Base-by-base conservation (phyloP, 2,888 invertebrate species). In the Acleris holmiana region DNA sequence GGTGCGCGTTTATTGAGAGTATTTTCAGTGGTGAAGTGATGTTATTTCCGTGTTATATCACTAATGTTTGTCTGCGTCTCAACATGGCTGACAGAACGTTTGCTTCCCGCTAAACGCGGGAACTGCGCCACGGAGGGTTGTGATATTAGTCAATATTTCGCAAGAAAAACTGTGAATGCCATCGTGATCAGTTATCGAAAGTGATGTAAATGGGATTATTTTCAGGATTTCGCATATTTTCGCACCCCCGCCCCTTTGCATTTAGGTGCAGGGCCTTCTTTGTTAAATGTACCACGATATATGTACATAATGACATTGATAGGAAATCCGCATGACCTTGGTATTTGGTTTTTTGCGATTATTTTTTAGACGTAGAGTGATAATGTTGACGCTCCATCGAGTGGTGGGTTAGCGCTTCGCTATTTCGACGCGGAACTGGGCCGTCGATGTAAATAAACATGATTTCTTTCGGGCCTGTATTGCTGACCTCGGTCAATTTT, bases 71-170 rank as follows among this genome's bases (percentile, higher is more conserved):
- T 87, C 88, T 92, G 93, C 93, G 92, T 92, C 93, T 92, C 93
- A 93, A 93, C 91, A 93, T 93, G 93, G 93, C 93, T 93, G 93
- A 93, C 93, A 90, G 91, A 91, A 89, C 89, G 88, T 89, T 91
- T 85, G 92, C 92, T 92, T 91, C 90, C 91, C 91, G 92, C 92
- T 90, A 93, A 93, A 93, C 92, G 93, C 91, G 93, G 93, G 93
- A 93, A 93, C 89, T 91, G 89, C 93, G 92, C 92, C 88, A 89
- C 89, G 86, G 80, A 91, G 91, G 91, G 91, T 85, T 91, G 91
- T 86, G 86, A 82, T 88, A 83, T 74, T 80, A 83, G 83, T 89
- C 82, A 86, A 88, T 83, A 85, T 83, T 87, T 88, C 73, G 74
- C 80, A 81, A 73, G 79, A 73, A 84, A 91, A 90, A 91, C 86